These are phyloP conservation scores for Aelia acuminata DNA, from an alignment of 2,888 invertebrate genomes.

Conservation along the genomic window DNA sequence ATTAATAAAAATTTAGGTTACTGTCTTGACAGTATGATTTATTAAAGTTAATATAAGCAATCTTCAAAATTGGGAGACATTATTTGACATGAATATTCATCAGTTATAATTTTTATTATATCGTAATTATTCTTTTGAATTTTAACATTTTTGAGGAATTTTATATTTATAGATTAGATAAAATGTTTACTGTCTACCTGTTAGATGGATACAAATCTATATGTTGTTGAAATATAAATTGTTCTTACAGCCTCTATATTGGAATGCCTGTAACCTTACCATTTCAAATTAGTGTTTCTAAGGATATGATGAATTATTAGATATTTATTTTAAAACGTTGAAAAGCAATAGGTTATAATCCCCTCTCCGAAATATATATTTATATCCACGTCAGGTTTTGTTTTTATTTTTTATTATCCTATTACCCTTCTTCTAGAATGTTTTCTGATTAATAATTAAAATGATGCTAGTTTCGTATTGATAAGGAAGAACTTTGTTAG, in stretches of 20 bases:
- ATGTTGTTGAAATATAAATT: conserved; percentile 41
- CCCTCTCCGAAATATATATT: conserved; percentile 41
- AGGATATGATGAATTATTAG: background rate
- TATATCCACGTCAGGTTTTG: conserved; percentile 4
- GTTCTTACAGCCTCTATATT: conserved; percentile 34
- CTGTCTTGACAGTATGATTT: background rate
- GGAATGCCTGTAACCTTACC: conserved; percentile 4
- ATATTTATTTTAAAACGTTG: conserved; percentile 29
- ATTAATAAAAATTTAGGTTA: background rate
- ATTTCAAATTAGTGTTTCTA: background rate
- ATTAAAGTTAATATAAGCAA: background rate
- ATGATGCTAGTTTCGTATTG: background rate
- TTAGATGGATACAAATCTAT: conserved; percentile 28
- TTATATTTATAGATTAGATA: conserved; percentile 55
- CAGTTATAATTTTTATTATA: conserved; percentile 15
- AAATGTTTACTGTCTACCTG: conserved; percentile 10
- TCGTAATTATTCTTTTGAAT: background rate
- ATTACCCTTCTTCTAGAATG: background rate
- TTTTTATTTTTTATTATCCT: conserved; percentile 4
- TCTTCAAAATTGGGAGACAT: background rate
- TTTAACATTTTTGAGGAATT: conserved; percentile 50
- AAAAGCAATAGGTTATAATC: conserved; percentile 18
- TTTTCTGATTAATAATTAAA: background rate
- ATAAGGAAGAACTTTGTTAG: no score
- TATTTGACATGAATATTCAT: conserved; percentile 27